Evolutionary conservation across 1,140 invertebrate genomes (phyloP).

Genomic region (Penaeus indicus): DNA sequence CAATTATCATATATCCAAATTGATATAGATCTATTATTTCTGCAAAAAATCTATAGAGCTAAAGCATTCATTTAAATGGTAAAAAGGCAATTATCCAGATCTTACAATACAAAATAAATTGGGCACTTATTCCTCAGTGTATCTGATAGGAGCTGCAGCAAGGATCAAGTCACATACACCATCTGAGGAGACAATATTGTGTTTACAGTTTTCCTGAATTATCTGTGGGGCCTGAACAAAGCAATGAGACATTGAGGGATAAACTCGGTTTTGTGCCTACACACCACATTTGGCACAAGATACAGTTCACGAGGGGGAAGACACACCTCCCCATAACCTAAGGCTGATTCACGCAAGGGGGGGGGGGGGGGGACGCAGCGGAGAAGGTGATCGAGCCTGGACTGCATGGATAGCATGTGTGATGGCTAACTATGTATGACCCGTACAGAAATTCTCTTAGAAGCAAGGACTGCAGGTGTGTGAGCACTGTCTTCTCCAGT

Average conservation of each 20-base stretch:
- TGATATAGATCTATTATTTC: constrained; percentile 24
- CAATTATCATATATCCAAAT: constrained; percentile 19
- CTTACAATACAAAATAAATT: constrained; percentile 39
- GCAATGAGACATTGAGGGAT: constrained; percentile 40
- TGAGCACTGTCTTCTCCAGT: too few relatives aligned
- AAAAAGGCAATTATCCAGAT: constrained; percentile 11
- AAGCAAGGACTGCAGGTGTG: constrained; percentile 23
- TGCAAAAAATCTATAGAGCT: constrained; percentile 28
- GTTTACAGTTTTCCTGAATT: constrained; percentile 59
- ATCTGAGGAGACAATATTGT: constrained; percentile 47
- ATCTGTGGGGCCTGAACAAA: constrained; percentile 59
- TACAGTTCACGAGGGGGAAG: constrained; percentile 37
- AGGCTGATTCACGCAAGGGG: constrained; percentile 49
- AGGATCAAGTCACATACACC: constrained; percentile 31
- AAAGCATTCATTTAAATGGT: constrained; percentile 4
- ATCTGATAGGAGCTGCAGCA: constrained; percentile 29
- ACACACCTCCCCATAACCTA: constrained; percentile 40
- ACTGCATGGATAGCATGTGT: constrained; percentile 22
- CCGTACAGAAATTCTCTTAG: constrained; percentile 55
- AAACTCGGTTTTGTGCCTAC: constrained; percentile 52
- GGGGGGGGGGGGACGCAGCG: constrained; percentile 27
- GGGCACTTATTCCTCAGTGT: constrained; percentile 5
- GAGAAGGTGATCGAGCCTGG: constrained; percentile 36
- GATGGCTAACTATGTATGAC: constrained; percentile 57
- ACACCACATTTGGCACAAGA: constrained; percentile 64